These are phyloP conservation scores for Drosophila lacteicornis DNA, from an alignment of 1,140 invertebrate species.

Conservation along the genomic window DNA sequence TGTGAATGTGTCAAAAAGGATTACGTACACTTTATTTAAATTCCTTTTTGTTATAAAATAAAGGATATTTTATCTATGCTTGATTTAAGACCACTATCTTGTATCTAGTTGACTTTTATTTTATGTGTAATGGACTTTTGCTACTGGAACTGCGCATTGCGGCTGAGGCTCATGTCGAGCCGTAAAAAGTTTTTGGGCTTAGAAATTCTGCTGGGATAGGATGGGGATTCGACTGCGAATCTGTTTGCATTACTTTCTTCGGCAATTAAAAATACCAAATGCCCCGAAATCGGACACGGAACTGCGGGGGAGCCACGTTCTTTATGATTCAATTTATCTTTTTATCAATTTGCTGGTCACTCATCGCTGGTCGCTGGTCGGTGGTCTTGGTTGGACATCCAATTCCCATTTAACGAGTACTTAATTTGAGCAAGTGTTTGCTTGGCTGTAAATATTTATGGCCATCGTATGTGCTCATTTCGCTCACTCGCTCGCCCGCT, in stretches of 20 bases:
- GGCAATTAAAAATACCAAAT: conserved; percentile 52
- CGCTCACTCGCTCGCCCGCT: conserved; percentile 12
- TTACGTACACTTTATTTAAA: no score
- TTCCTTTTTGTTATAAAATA: no score
- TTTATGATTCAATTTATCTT: conserved; percentile 73
- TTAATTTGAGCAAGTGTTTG: conserved; percentile 83
- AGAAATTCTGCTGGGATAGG: background rate
- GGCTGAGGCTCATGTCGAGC: conserved; percentile 43
- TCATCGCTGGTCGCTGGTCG: conserved; percentile 27
- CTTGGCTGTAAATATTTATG: conserved; percentile 82
- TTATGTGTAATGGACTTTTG: conserved; percentile 23
- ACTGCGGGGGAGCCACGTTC: conserved; percentile 12
- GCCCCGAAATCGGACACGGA: conserved; percentile 34
- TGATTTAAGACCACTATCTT: background rate
- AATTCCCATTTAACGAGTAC: conserved; percentile 81
- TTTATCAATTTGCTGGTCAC: conserved; percentile 72
- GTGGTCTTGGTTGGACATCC: conserved; percentile 50
- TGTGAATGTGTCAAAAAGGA: no score
- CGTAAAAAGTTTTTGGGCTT: conserved; percentile 42
- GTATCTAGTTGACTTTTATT: background rate
- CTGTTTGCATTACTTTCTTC: conserved; percentile 31
- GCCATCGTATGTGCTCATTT: conserved; percentile 51
- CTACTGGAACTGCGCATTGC: conserved; percentile 58
- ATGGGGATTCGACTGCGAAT: conserved; percentile 33
- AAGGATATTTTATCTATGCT: background rate